Base-by-base conservation (phyloP, 1,140 invertebrate genomes). In the Apis cerana region DNA sequence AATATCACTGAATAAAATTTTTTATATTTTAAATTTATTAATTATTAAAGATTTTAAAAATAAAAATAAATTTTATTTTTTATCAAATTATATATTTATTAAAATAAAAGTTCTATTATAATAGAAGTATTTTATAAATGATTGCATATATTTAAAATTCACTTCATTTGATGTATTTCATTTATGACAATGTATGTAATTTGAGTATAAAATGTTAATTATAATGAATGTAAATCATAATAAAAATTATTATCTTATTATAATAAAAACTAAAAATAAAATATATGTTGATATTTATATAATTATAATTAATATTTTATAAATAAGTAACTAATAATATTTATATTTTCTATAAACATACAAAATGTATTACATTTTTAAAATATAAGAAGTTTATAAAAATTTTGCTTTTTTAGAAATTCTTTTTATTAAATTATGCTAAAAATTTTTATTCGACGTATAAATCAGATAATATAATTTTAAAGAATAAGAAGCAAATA, bases 301-400 rank as follows among this genome's bases (percentile, higher is more conserved):
- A 23, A 15, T 33, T 59, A n/a, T 33, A 33, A 33, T 43, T 13
- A 50, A 19, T 58, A 78, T 15, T n/a, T 64, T 17, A 67, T 27
- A 43, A 68, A 27, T 48, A 69, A 56, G 4, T 56, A 77, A 67
- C 52, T 9, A 64, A n/a, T 33, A 75, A 68, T 43, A 75, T 27
- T 61, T 48, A 15, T 43, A 9, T 43, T 33, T n/a, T 54, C 19
- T 54, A 27, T 27, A 15, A 5, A n/a, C n/a, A 12, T 43, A 67
- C n/a, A 54, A 65, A 43, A n/a, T 68, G 21, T 48, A 58, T 17
- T n/a, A 68, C 27, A 9, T 61, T 50, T 50, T 59, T 58, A 5
- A 54, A 56, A 58, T 17, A 50, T n/a, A 68, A 65, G 7, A n/a
- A 21, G 1, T 59, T 59, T 3, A 78, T 23, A 19, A 48, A 48